Evolutionary conservation across 2,113 vertebrate genomes (phyloP), one percentile per base, ranked within the genome.

Genomic region (Sturnira hondurensis): DNA sequence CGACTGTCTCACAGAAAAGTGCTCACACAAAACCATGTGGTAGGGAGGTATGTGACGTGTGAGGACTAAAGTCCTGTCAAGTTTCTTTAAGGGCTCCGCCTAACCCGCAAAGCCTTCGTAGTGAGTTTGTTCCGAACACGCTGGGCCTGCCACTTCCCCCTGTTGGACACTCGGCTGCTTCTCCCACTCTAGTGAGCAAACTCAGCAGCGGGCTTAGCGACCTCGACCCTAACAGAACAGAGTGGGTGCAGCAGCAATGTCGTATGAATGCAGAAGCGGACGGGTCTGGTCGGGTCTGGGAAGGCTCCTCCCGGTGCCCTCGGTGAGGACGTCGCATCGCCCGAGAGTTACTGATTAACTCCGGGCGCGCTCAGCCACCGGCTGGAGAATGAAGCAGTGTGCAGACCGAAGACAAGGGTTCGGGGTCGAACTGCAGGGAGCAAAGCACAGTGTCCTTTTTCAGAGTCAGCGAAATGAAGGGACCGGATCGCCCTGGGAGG

Each of bases 311-410:
- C 93, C 80, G 24, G 87, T 70, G 76, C 83, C 85, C 95, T 93
- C 96, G 96, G 43, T 43, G 43, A 43, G 43, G 43, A 43, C 43
- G 43, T 43, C 8, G 43, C 4, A 8, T 43, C 43, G 8, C 43
- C 93, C 85, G 97, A 98, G 97, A 97, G 96, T 97, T 97, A 99
- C 98, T 98, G 87, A 99, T 99, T 99, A 99, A 99, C 98, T 98
- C 97, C 92, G 97, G 74, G 96, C 95, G 91, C 86, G 90, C 97
- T 99, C 98, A 98, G 98, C 98, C 96, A 96, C 56, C 83, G 91
- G 45, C 92, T 98, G 95, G 94, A 97, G 98, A 80, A 92, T 98
- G 98, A 98, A 98, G 98, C 95, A 98, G 95, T 96, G 98, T 97
- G 96, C 97, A 97, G 89, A 98, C 98, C 98, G 98, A 98, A 98